Conservation (phyloP, 2,888 invertebrate species). For the Stenchaetothrips biformis region DNA sequence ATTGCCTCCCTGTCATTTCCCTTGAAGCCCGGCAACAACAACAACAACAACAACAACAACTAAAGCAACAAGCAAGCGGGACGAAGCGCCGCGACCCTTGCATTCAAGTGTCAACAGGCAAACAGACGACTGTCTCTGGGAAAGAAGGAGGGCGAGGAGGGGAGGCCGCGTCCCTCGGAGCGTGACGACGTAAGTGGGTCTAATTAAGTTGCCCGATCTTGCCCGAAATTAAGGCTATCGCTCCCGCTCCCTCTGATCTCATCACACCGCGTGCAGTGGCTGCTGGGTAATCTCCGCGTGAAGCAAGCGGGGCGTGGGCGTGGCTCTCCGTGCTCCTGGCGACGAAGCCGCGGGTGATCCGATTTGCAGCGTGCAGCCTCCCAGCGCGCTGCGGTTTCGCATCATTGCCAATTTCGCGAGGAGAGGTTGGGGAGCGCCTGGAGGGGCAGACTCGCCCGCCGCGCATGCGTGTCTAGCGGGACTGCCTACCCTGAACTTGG, state of each 20-base stretch:
- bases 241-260: neutral
- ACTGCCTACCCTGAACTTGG: no score
- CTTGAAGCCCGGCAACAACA: neutral
- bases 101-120: no score
- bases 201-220: neutral
- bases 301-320: neutral
- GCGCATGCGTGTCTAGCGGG: no score
- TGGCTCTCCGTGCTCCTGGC: neutral
- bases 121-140: no score
- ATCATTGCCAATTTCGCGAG: no score
- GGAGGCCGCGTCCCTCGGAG: neutral
- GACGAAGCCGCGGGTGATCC: no score
- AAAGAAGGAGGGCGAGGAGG: neutral
- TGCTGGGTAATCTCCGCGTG: neutral
- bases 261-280: neutral
- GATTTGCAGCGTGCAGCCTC: no score
- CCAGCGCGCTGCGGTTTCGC: no score
- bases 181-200: neutral
- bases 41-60: neutral
- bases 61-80: neutral
- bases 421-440: no score
- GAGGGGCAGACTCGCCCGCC: no score
- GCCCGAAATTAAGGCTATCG: neutral
- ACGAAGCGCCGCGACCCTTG: neutral
- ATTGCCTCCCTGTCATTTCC: conserved; percentile 6